Percentiles rank a stretch among this genome's conserved stretches.
Evolutionary conservation across 2,113 vertebrate species (phyloP).

Genomic region (Riparia riparia): DNA sequence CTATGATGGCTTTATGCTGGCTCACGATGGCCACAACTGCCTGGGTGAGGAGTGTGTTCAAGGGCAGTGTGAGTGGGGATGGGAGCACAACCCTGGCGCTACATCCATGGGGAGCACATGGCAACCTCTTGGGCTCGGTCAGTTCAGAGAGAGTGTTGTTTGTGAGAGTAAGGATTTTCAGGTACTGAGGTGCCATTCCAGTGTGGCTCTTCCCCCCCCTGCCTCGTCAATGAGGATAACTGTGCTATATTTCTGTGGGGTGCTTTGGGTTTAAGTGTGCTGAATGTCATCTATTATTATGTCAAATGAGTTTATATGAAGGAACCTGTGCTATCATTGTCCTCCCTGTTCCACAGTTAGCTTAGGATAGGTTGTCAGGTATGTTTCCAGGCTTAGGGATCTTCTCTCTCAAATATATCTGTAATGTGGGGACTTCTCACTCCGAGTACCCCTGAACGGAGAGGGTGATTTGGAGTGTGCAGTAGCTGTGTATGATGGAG

Average conservation of each 20-base stretch:
- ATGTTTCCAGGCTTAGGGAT: not conserved
- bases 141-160: not conserved
- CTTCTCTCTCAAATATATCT: not conserved
- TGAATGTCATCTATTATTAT: not conserved
- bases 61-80: not conserved
- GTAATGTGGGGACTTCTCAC: not conserved
- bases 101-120: accelerated
- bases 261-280: not conserved
- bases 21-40: slow-evolving; percentile 96
- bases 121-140: not conserved
- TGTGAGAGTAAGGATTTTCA: not conserved
- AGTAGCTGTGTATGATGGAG: not conserved
- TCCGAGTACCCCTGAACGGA: not conserved
- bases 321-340: not conserved
- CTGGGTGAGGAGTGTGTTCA: slow-evolving; percentile 82
- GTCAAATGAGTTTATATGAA: not conserved
- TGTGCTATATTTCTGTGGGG: not conserved
- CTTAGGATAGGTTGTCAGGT: not conserved
- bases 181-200: not conserved
- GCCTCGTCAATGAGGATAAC: not conserved
- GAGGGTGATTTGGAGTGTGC: not conserved
- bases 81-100: not conserved
- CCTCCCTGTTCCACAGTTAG: not conserved
- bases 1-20: slow-evolving; percentile 95
- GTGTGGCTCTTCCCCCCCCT: not conserved